These are phyloP conservation scores for Oceanodroma leucorhoa DNA, from an alignment of 2,797 vertebrate species.

Conservation along the genomic window DNA sequence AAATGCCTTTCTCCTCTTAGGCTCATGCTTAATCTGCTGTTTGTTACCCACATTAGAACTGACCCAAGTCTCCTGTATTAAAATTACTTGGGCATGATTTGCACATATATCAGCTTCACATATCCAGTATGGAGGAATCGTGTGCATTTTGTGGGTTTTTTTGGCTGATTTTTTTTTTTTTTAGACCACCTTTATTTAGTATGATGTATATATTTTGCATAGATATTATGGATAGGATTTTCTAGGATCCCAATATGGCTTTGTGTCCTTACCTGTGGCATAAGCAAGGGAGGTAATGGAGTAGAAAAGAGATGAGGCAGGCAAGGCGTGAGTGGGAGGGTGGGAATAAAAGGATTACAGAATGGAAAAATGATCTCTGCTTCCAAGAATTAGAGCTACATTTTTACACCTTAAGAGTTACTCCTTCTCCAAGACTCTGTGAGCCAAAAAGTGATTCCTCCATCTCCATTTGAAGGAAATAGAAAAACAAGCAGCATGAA, in stretches of 20 bases:
- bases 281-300: neutral
- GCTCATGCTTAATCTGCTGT: neutral
- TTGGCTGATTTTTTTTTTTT: neutral
- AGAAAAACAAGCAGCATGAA: neutral
- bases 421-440: neutral
- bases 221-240: neutral
- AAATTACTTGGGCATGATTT: neutral
- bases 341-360: neutral
- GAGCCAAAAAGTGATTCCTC: neutral
- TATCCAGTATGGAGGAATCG: neutral
- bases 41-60: neutral
- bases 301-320: neutral
- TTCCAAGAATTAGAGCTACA: neutral
- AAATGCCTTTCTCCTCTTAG: neutral
- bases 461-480: neutral
- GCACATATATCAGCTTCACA: neutral
- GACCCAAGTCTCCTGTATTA: neutral
- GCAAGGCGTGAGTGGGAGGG: neutral
- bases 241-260: neutral
- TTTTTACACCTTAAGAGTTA: neutral
- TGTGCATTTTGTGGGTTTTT: neutral
- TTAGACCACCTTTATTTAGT: neutral
- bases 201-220: neutral
- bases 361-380: neutral
- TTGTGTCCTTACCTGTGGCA: neutral